Conservation (phyloP, 1,140 invertebrate species). For the Arion vulgaris region DNA sequence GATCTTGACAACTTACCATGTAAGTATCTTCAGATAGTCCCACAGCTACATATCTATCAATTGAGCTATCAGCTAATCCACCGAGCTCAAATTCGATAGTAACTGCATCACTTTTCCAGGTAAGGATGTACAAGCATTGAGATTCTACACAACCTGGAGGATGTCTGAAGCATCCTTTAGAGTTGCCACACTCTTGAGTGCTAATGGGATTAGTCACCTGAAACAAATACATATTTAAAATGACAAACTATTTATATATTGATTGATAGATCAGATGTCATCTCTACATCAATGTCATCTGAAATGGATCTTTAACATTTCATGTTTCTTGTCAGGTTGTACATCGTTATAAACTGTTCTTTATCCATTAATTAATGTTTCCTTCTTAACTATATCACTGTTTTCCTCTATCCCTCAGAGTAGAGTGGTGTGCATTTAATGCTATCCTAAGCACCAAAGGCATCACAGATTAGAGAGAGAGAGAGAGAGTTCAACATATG, state of each 20-base stretch:
- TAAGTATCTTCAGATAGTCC: constrained; percentile 64
- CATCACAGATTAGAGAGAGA: no score
- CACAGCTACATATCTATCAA: constrained; percentile 61
- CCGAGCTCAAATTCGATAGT: constrained; percentile 57
- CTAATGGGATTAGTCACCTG: constrained; percentile 57
- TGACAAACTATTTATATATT: background rate
- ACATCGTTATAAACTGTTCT: no score
- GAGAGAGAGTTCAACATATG: no score
- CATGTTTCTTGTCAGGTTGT: no score
- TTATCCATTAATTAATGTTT: no score
- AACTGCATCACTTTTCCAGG: constrained; percentile 53
- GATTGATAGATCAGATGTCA: background rate
- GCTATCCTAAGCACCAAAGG: no score
- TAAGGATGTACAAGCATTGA: constrained; percentile 68
- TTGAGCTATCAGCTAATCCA: constrained; percentile 54
- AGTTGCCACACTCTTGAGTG: constrained; percentile 59
- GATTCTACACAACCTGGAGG: constrained; percentile 63
- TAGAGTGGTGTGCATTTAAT: no score
- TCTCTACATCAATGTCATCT: no score
- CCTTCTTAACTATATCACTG: no score
- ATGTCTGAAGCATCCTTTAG: constrained; percentile 67
- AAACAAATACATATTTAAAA: background rate
- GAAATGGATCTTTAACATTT: no score
- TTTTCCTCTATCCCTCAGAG: no score
- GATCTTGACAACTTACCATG: constrained; percentile 51